phyloP scores from a whole-genome alignment of 1,140 invertebrate species.

The Caenorhabditis latens region DNA sequence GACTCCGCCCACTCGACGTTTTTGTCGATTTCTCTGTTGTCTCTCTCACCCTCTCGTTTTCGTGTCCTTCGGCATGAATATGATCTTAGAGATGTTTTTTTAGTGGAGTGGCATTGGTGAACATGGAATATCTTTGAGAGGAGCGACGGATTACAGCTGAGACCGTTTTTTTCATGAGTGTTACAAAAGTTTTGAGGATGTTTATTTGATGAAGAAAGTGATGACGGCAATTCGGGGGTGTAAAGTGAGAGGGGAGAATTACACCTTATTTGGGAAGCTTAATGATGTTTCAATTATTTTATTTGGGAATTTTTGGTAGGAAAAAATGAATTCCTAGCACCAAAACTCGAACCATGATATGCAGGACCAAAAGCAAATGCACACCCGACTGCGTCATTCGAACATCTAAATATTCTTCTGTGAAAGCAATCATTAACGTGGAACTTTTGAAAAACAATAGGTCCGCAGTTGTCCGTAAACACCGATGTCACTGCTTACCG shows the following conservation, averaged over 20 bases:
- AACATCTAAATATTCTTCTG: too few species aligned
- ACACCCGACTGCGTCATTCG: too few species aligned
- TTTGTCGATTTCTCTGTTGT: neutral
- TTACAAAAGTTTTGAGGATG: constrained; percentile 19
- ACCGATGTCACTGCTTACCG: neutral
- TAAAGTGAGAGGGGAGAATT: neutral
- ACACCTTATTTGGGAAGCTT: neutral
- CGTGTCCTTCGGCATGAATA: constrained; percentile 2
- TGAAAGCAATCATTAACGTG: too few species aligned
- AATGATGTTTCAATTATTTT: too few species aligned
- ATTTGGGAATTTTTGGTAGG: too few species aligned
- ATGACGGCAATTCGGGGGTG: neutral
- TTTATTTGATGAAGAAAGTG: constrained; percentile 21
- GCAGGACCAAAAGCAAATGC: too few species aligned
- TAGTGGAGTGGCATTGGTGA: neutral
- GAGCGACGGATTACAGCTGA: constrained; percentile 34
- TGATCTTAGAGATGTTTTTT: constrained; percentile 38
- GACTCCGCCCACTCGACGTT: constrained; percentile 47
- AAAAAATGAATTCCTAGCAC: too few species aligned
- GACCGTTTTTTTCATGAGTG: neutral
- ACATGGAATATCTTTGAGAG: constrained; percentile 8
- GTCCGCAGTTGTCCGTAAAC: neutral
- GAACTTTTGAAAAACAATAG: too few species aligned
- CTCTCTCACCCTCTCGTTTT: neutral
- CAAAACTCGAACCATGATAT: too few species aligned